Conservation (phyloP, 2,888 invertebrate genomes). For the Thereva nobilitata region DNA sequence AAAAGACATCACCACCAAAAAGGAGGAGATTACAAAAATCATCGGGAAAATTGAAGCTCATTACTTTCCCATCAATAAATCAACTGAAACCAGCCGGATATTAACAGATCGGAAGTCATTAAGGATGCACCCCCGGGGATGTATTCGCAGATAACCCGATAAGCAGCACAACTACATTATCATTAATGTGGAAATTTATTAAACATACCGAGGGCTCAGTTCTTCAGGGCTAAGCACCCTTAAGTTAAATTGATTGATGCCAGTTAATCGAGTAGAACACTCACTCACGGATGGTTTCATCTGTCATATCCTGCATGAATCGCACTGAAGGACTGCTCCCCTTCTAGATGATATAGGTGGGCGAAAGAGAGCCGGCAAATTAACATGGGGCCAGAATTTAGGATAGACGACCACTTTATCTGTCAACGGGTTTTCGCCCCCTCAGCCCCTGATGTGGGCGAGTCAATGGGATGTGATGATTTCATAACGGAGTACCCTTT, state of each 20-base stretch:
- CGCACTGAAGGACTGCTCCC: neutral
- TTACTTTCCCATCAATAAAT: constrained; percentile 23
- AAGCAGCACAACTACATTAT: constrained; percentile 10
- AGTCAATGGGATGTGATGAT: too few species aligned
- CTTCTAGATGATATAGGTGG: neutral
- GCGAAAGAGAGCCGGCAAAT: too few species aligned
- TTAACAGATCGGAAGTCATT: constrained; percentile 25
- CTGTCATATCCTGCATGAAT: neutral
- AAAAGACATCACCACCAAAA: too few species aligned
- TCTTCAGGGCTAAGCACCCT: constrained; percentile 15
- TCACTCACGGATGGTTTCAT: too few species aligned
- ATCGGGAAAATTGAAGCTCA: constrained; percentile 22
- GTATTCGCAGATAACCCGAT: constrained; percentile 12
- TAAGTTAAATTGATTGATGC: constrained; percentile 19
- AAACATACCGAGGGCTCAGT: constrained; percentile 14
- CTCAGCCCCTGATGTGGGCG: too few species aligned
- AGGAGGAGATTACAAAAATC: neutral
- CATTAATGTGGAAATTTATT: constrained; percentile 27
- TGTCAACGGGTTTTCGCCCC: too few species aligned
- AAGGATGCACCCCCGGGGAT: constrained; percentile 4
- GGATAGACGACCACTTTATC: too few species aligned
- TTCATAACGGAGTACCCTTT: too few species aligned
- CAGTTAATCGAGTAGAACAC: constrained; percentile 10
- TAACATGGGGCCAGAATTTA: too few species aligned
- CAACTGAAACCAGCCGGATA: constrained; percentile 16